Conservation (phyloP, 2,888 invertebrate genomes). For the Vesta saturnalis region DNA sequence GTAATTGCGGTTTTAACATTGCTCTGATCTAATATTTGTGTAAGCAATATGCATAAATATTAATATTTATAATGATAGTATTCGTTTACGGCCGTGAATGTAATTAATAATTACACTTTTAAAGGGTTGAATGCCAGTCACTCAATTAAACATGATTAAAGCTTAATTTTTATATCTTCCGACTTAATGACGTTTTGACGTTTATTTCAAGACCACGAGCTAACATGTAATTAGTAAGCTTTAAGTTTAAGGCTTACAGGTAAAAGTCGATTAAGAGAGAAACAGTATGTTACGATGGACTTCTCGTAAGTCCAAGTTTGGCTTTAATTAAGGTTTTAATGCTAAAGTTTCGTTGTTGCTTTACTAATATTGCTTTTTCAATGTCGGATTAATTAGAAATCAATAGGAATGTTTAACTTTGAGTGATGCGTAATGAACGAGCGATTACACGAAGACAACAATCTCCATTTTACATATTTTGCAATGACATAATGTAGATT, state of each 20-base stretch:
- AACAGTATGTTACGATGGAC: too few species aligned
- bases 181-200: neutral
- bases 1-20: neutral
- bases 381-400: too few species aligned
- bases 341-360: too few species aligned
- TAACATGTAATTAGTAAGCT: neutral
- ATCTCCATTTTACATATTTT: too few species aligned
- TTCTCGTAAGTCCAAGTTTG: too few species aligned
- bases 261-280: too few species aligned
- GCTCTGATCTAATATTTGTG: neutral
- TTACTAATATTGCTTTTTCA: too few species aligned
- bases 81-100: neutral
- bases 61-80: neutral
- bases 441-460: too few species aligned
- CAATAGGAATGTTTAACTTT: too few species aligned
- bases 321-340: too few species aligned
- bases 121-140: neutral
- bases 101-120: neutral
- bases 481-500: too few species aligned
- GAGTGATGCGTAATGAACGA: too few species aligned
- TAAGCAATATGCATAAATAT: constrained; percentile 5
- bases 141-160: constrained; percentile 4
- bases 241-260: neutral
- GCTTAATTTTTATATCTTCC: neutral
- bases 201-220: neutral